These are phyloP conservation scores for Marronus borbonicus DNA, from an alignment of 2,888 invertebrate genomes.

Conservation along the genomic window DNA sequence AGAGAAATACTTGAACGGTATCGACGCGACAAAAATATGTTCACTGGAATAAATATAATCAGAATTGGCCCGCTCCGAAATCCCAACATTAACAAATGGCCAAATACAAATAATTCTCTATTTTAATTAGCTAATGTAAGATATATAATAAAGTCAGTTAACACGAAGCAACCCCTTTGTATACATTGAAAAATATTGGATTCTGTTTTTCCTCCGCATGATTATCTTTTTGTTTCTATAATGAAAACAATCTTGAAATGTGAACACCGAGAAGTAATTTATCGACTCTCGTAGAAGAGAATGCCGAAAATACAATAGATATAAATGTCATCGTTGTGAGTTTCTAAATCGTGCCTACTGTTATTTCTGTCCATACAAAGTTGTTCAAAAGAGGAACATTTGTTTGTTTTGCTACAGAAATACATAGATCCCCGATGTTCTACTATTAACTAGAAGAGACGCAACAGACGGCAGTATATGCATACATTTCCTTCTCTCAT, in stretches of 20 bases:
- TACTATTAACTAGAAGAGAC: slow-evolving; percentile 43
- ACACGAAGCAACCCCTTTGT: slow-evolving; percentile 2
- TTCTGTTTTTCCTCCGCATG: slow-evolving; percentile 14
- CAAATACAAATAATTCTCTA: background rate
- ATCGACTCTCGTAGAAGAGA: slow-evolving; percentile 31
- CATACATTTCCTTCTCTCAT: slow-evolving; percentile 34
- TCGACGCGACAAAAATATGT: too few species aligned
- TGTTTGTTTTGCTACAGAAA: slow-evolving; percentile 46
- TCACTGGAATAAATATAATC: too few species aligned
- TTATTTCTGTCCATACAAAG: slow-evolving; percentile 46
- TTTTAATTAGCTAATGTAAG: background rate
- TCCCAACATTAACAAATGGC: background rate
- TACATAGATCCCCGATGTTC: slow-evolving; percentile 41
- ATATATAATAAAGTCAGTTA: background rate
- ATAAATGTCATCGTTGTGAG: slow-evolving; percentile 46
- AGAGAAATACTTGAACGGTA: too few species aligned
- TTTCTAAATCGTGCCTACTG: slow-evolving; percentile 45
- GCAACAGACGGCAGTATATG: slow-evolving; percentile 33
- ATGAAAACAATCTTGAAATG: slow-evolving; percentile 33
- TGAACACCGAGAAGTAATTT: slow-evolving; percentile 43
- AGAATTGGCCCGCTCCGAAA: too few species aligned
- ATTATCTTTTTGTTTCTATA: slow-evolving; percentile 28
- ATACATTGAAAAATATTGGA: slow-evolving; percentile 21
- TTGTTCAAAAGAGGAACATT: slow-evolving; percentile 46
- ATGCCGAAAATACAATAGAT: slow-evolving; percentile 45